Percentiles rank a stretch among this genome's conserved stretches.
phyloP scores from a whole-genome alignment of 1,140 invertebrate genomes.

The Penaeus chinensis region DNA sequence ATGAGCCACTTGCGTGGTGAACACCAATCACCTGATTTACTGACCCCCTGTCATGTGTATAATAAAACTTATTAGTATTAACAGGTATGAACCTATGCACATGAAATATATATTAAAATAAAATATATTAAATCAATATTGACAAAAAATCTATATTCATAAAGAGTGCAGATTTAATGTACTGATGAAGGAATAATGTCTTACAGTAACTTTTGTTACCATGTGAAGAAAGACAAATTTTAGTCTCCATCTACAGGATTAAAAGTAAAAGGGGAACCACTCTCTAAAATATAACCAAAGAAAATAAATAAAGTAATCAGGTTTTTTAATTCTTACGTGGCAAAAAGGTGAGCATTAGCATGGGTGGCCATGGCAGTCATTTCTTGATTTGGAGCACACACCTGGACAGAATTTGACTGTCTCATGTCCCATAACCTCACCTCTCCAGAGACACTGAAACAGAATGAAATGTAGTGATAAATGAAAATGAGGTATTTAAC shows the following conservation, averaged over 20 bases:
- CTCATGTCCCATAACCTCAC: slow-evolving; percentile 85
- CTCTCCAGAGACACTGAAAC: slow-evolving; percentile 78
- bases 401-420: slow-evolving; percentile 75
- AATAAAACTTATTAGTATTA: slow-evolving; percentile 52
- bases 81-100: not conserved
- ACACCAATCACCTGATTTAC: slow-evolving; percentile 84
- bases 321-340: slow-evolving; percentile 76
- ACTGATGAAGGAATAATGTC: no score
- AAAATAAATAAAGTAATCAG: slow-evolving; percentile 45
- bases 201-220: no score
- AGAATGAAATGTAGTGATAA: not conserved
- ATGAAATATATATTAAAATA: not conserved
- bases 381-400: slow-evolving; percentile 75
- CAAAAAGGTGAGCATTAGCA: slow-evolving; percentile 80
- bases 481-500: not conserved
- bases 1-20: slow-evolving; percentile 78
- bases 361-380: slow-evolving; percentile 88
- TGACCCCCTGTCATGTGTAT: slow-evolving; percentile 77
- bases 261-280: not conserved
- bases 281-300: not conserved
- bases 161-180: no score
- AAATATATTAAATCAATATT: no score
- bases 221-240: no score
- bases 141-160: no score
- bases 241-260: no score